Percentiles rank a stretch among this genome's conserved stretches.
These are phyloP conservation scores for Typhlichthys eigenmanni DNA, from an alignment of 2,797 vertebrate genomes.

Conservation along the genomic window DNA sequence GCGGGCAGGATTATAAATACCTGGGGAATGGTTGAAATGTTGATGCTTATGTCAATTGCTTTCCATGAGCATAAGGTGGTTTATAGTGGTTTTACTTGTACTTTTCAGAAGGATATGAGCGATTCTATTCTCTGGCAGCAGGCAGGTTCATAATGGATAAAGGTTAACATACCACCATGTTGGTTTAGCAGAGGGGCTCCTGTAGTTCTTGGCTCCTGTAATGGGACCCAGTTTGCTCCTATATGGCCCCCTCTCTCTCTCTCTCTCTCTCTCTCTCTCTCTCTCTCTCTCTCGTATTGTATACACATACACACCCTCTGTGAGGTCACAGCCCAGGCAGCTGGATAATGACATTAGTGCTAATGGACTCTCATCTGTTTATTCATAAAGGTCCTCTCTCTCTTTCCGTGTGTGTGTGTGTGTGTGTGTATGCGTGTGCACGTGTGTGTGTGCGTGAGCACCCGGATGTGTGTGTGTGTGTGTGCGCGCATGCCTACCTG, in stretches of 20 bases:
- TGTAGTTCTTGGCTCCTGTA: conserved; percentile 30
- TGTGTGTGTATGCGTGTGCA: background rate
- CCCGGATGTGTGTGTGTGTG: conserved; percentile 10
- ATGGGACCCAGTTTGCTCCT: conserved; percentile 14
- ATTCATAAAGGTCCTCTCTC: conserved; percentile 59
- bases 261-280: conserved; percentile 15
- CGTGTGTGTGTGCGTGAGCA: conserved; percentile 7
- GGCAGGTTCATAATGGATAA: conserved; percentile 13
- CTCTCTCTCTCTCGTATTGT: conserved; percentile 8
- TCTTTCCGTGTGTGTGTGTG: conserved; percentile 14
- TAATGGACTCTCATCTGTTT: conserved; percentile 70
- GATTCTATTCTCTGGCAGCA: background rate
- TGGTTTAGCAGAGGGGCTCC: conserved; percentile 36
- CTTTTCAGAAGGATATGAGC: background rate
- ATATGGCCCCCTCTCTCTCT: conserved; percentile 1
- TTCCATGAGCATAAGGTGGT: no score
- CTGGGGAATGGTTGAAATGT: no score
- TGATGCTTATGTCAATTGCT: no score
- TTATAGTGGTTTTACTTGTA: no score
- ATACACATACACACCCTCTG: conserved; percentile 47
- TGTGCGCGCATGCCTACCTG: background rate
- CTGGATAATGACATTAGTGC: conserved; percentile 63
- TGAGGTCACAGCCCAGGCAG: conserved; percentile 61
- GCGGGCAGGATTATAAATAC: no score
- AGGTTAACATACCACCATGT: conserved; percentile 35